Conservation (phyloP, 2,797 vertebrate genomes). For the Synaphobranchus kaupii region DNA sequence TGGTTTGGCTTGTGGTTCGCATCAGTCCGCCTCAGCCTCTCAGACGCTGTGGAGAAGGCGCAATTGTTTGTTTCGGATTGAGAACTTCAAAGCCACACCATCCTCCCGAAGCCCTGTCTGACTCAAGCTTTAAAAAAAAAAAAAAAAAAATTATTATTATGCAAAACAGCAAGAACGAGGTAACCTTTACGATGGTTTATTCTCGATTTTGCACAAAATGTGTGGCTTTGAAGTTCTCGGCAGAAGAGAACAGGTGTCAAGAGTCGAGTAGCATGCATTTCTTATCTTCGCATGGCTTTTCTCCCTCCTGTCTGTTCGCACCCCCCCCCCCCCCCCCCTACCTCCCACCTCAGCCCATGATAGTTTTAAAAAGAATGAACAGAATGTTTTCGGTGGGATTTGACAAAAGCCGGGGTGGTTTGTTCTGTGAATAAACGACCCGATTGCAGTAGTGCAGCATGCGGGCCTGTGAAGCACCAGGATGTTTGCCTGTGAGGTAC, state of each 20-base stretch:
- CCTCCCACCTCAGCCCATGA: constrained; percentile 19
- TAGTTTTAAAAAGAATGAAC: constrained; percentile 61
- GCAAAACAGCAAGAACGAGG: constrained; percentile 63
- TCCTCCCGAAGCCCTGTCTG: constrained; percentile 43
- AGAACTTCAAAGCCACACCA: constrained; percentile 70
- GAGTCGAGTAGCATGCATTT: constrained; percentile 50
- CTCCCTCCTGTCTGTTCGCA: constrained; percentile 51
- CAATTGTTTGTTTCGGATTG: constrained; percentile 70
- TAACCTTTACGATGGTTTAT: constrained; percentile 58
- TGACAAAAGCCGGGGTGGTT: constrained; percentile 56
- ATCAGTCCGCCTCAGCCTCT: constrained; percentile 54
- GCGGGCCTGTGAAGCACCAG: constrained; percentile 33
- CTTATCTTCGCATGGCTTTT: constrained; percentile 51
- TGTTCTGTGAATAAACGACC: constrained; percentile 63
- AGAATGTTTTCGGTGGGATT: constrained; percentile 58
- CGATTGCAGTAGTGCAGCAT: neutral
- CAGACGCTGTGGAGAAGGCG: constrained; percentile 49
- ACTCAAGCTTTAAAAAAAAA: constrained; percentile 27
- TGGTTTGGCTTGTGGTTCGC: constrained; percentile 70
- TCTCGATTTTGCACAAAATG: constrained; percentile 2
- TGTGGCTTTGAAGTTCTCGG: constrained; percentile 59
- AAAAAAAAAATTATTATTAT: constrained; percentile 52
- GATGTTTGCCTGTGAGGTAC: constrained; percentile 54
- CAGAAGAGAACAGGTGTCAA: constrained; percentile 69
- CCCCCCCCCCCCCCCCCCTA: constrained; percentile 40